Conservation (phyloP, 37 sponge, comb jelly and placozoan species). For the Halichondria panicea region DNA sequence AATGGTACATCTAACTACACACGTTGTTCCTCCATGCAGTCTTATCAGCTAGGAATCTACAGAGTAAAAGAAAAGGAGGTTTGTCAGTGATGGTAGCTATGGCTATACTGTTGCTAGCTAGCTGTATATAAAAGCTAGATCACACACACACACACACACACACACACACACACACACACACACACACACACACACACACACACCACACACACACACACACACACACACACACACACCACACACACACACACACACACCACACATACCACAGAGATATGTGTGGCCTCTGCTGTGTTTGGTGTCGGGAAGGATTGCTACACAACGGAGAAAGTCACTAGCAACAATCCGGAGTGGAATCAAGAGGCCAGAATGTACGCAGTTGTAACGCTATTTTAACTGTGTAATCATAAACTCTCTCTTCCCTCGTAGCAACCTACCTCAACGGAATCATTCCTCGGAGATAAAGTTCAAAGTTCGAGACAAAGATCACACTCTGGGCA, state of each 20-base stretch:
- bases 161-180: too few relatives aligned
- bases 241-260: too few relatives aligned
- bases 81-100: too few relatives aligned
- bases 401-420: too few relatives aligned
- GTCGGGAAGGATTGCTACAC: slow-evolving; percentile 69
- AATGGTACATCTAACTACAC: not conserved
- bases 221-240: too few relatives aligned
- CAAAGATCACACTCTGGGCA: slow-evolving; percentile 68
- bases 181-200: too few relatives aligned
- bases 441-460: not conserved
- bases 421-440: not conserved
- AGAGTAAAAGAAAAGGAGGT: slow-evolving; percentile 66
- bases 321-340: slow-evolving; percentile 68
- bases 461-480: slow-evolving; percentile 82
- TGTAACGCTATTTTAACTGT: too few relatives aligned
- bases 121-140: too few relatives aligned
- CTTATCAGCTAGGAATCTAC: slow-evolving; percentile 52
- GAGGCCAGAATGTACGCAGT: slow-evolving; percentile 80
- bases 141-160: too few relatives aligned
- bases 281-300: slow-evolving; percentile 86
- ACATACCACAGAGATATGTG: slow-evolving; percentile 31
- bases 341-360: slow-evolving; percentile 78
- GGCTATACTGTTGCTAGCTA: too few relatives aligned
- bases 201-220: too few relatives aligned
- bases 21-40: slow-evolving; percentile 31